Evolutionary conservation across 2,888 invertebrate genomes (phyloP).

Genomic region (Scelioninae gen. 2): DNA sequence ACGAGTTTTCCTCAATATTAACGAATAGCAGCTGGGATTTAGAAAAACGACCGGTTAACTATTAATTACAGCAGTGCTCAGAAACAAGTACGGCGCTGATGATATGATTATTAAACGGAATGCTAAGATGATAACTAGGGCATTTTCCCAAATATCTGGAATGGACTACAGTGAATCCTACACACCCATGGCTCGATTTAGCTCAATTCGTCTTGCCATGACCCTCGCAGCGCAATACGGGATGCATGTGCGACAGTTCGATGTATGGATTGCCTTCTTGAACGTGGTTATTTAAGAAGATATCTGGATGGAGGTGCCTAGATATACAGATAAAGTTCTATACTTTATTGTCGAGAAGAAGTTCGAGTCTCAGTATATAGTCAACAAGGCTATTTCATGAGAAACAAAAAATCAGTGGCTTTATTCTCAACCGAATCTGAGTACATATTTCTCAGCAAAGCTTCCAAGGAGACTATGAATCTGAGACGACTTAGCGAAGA

Average conservation of each 20-base stretch:
- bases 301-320: constrained; percentile 10
- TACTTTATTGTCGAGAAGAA: constrained; percentile 10
- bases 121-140: constrained; percentile 10
- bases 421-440: constrained; percentile 26
- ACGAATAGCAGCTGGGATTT: too few relatives aligned
- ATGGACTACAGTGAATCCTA: constrained; percentile 10
- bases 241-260: constrained; percentile 20
- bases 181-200: constrained; percentile 11
- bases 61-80: too few relatives aligned
- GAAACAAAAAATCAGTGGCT: constrained; percentile 13
- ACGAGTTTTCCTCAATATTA: too few relatives aligned
- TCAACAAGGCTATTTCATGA: background rate
- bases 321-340: background rate
- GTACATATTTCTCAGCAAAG: constrained; percentile 14
- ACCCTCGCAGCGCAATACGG: background rate
- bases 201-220: constrained; percentile 17
- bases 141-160: constrained; percentile 6
- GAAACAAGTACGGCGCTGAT: constrained; percentile 13
- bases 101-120: background rate
- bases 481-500: constrained; percentile 15
- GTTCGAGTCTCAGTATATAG: background rate
- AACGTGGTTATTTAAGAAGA: constrained; percentile 28
- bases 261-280: constrained; percentile 9
- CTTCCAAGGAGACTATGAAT: constrained; percentile 38
- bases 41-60: too few relatives aligned